Base-by-base conservation (phyloP, 2,888 invertebrate species). In the Dugesia japonica region DNA sequence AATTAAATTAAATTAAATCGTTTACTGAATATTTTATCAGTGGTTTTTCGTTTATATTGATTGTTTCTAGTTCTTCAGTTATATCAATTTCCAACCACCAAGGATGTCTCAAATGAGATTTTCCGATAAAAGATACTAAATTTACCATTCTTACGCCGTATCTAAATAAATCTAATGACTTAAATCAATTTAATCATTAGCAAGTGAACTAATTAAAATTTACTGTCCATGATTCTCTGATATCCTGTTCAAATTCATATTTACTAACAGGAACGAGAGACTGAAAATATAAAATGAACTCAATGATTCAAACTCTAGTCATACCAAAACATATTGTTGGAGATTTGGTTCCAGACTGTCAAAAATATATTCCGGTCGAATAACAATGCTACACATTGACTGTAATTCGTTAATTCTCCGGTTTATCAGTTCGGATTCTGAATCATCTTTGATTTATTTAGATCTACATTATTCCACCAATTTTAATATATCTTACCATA, bases 151-250 rank as follows among this genome's bases (percentile, higher is more conserved):
- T 56, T 56, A n/a, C 56, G 1, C 9, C 56, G 17, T 56, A 56
- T 23, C n/a, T n/a, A 56, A 56, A 56, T n/a, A 56, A n/a, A 56
- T 56, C 56, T 56, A 56, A 13, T n/a, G n/a, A 56, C 56, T 56
- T 9, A 56, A n/a, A 56, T 31, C 7, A 56, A 20, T 4, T 7
- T 9, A 56, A 56, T 38, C 1, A 13, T 20, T n/a, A 56, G 1
- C 4, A 56, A 13, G 17, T 56, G 23, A 20, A 56, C 17, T 13
- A 56, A 13, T 31, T 56, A 56, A 56, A n/a, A 20, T 9, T 4
- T 23, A 56, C 56, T n/a, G 56, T 56, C 56, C 56, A 56, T 9
- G n/a, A 20, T 23, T 56, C n/a, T 56, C 56, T 56, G 1, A 20
- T 56, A 4, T 56, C 23, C 17, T 56, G 9, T 56, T 56, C 56